Conservation (phyloP, 2,797 vertebrate genomes). For the Emydoidea blandingii region DNA sequence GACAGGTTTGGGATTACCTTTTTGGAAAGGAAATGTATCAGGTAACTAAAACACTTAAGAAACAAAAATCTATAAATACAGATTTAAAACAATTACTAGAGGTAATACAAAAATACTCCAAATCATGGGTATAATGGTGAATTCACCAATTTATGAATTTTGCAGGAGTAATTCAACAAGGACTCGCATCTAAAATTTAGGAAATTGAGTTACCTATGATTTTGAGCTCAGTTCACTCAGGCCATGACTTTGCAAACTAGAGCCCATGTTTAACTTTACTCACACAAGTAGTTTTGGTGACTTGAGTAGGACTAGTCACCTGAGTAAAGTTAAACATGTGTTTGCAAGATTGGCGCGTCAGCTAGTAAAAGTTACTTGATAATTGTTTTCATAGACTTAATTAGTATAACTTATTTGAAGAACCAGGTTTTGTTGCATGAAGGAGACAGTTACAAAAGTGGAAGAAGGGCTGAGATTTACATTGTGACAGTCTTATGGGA, state of each 20-base stretch:
- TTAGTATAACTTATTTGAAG: not conserved
- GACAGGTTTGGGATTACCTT: slow-evolving; percentile 98
- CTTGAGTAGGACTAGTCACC: not conserved
- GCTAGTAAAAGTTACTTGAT: not conserved
- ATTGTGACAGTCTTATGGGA: not conserved
- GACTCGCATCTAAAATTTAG: not conserved
- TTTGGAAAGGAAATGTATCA: slow-evolving; percentile 99
- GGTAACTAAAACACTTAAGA: slow-evolving; percentile 79
- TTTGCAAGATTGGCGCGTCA: not conserved
- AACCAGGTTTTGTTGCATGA: not conserved
- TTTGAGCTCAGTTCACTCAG: not conserved
- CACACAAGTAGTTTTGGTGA: not conserved
- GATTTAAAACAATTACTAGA: not conserved
- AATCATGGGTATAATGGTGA: not conserved
- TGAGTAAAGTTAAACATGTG: not conserved
- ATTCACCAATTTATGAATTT: not conserved
- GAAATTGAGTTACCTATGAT: not conserved
- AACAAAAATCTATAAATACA: not conserved
- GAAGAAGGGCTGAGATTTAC: not conserved
- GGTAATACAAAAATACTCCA: not conserved
- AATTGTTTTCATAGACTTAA: not conserved
- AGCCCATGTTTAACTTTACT: not conserved
- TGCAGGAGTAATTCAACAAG: not conserved
- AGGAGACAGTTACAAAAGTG: not conserved
- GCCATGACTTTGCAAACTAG: not conserved